Evolutionary conservation across 2,797 vertebrate genomes (phyloP).

Genomic region (Scleropages formosus): DNA sequence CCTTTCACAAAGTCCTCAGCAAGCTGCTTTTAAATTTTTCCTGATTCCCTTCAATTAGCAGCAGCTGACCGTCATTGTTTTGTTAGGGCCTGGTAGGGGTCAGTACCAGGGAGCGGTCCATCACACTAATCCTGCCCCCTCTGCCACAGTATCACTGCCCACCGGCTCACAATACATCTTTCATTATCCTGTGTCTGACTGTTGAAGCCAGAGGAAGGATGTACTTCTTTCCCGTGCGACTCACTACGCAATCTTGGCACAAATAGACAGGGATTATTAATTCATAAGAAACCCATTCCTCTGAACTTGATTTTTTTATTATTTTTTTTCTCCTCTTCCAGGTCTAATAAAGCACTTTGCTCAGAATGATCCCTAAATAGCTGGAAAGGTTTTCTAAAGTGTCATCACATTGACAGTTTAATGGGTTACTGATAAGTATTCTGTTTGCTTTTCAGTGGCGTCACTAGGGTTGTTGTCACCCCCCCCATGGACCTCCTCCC

Average conservation of each 20-base stretch:
- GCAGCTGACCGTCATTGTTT: too few relatives aligned
- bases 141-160: too few relatives aligned
- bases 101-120: too few relatives aligned
- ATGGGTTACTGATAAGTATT: neutral
- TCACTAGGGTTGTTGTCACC: too few relatives aligned
- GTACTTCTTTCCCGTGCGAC: neutral
- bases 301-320: neutral
- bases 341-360: constrained; percentile 14
- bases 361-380: neutral
- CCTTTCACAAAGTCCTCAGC: too few relatives aligned
- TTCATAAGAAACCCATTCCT: neutral
- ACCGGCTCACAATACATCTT: constrained; percentile 5
- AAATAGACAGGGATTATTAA: neutral
- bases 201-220: neutral
- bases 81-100: too few relatives aligned
- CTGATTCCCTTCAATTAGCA: too few relatives aligned
- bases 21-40: too few relatives aligned
- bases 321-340: neutral
- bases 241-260: neutral
- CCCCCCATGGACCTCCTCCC: too few relatives aligned
- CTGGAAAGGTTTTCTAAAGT: neutral
- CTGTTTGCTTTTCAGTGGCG: neutral
- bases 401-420: neutral
- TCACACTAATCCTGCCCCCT: too few relatives aligned
- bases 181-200: neutral